These are phyloP conservation scores for Cancer borealis DNA, from an alignment of 2,888 invertebrate species.

Conservation along the genomic window DNA sequence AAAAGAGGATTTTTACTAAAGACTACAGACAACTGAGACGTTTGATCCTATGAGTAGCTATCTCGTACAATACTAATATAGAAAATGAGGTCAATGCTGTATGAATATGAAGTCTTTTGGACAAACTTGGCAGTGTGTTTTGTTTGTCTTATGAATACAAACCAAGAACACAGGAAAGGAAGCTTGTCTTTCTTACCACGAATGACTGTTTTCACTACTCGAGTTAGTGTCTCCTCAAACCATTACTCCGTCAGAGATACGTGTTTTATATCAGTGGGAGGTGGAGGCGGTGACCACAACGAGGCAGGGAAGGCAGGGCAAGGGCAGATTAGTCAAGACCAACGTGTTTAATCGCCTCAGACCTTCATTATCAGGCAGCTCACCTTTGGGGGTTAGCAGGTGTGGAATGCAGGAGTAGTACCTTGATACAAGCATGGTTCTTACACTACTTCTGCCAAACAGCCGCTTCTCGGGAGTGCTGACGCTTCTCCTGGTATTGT, in stretches of 20 bases:
- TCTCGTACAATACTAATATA: background rate
- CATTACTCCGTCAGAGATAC: background rate
- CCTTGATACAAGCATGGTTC: background rate
- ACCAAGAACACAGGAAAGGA: background rate
- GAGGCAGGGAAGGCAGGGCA: background rate
- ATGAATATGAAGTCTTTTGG: background rate
- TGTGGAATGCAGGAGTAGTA: background rate
- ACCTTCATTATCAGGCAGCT: constrained; percentile 27
- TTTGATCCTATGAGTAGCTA: background rate
- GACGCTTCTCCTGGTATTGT: background rate
- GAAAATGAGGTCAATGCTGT: background rate
- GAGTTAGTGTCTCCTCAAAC: background rate
- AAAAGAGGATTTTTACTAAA: background rate
- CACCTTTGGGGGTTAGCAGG: background rate
- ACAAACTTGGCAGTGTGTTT: background rate
- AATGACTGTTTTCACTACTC: background rate
- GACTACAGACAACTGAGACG: background rate
- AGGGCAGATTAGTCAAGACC: background rate
- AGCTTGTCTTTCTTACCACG: background rate
- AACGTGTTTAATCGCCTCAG: background rate
- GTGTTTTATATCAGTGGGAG: background rate
- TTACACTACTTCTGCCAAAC: background rate
- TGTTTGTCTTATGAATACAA: background rate
- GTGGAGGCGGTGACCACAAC: background rate
- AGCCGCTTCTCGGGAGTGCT: background rate